These are phyloP conservation scores for Neosilurus hyrtlii DNA, from an alignment of 2,797 vertebrate genomes.

Conservation along the genomic window DNA sequence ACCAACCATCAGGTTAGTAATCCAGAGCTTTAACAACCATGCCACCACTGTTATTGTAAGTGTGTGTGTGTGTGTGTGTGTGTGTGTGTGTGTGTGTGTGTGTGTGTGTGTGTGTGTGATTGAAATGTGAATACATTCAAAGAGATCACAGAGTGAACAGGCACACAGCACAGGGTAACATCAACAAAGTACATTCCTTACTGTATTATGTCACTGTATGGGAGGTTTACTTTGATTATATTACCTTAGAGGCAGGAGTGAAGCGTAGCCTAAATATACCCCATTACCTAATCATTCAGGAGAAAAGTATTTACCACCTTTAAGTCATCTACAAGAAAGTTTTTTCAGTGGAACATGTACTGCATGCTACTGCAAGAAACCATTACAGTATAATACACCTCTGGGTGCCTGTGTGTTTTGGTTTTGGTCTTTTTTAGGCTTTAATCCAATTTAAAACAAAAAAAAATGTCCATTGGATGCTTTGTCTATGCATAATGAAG, in stretches of 20 bases:
- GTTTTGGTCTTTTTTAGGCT: not conserved
- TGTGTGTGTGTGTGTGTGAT: constrained; percentile 28
- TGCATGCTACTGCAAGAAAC: not conserved
- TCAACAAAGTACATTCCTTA: constrained; percentile 36
- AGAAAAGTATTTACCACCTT: constrained; percentile 1
- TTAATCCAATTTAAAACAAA: not conserved
- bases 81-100: not conserved
- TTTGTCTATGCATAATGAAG: not conserved
- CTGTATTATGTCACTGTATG: constrained; percentile 26
- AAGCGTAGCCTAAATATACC: not conserved
- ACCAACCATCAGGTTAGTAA: too few relatives aligned
- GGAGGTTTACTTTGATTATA: constrained; percentile 25
- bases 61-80: too few relatives aligned
- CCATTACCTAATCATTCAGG: not conserved
- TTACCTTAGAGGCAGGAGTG: constrained; percentile 1
- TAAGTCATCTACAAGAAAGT: not conserved
- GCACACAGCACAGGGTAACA: constrained; percentile 6
- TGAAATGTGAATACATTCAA: not conserved
- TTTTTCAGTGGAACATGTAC: not conserved
- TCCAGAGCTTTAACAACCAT: too few relatives aligned
- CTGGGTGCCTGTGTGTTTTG: not conserved
- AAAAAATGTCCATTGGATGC: not conserved
- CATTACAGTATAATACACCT: not conserved
- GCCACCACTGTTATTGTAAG: too few relatives aligned
- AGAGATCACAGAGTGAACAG: constrained; percentile 16